Evolutionary conservation across 2,888 invertebrate species (phyloP).

Genomic region (Meandrusa payeni): DNA sequence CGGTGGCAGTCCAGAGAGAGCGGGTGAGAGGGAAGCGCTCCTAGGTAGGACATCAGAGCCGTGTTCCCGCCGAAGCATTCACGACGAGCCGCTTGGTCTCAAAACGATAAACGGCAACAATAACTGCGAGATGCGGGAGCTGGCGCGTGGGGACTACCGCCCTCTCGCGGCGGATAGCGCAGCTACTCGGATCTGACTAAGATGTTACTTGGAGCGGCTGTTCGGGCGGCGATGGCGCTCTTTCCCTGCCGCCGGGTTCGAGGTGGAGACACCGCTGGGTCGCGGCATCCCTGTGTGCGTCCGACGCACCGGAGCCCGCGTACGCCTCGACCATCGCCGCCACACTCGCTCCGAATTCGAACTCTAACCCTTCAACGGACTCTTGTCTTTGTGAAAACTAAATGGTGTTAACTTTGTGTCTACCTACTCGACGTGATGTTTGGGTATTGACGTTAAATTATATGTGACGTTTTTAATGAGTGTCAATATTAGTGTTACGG

Average conservation of each 20-base stretch:
- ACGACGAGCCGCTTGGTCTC: conserved; percentile 75
- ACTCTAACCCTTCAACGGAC: conserved; percentile 48
- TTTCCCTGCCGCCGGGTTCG: conserved; percentile 67
- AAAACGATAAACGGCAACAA: conserved; percentile 87
- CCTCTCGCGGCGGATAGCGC: conserved; percentile 75
- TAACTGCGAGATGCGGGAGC: conserved; percentile 89
- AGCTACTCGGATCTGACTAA: conserved; percentile 86
- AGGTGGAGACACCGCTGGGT: conserved; percentile 54
- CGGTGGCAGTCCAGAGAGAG: conserved; percentile 75
- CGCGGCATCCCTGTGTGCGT: conserved; percentile 42
- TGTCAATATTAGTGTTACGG: conserved; percentile 38
- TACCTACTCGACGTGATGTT: conserved; percentile 47
- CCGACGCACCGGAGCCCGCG: conserved; percentile 51
- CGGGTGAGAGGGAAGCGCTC: conserved; percentile 81
- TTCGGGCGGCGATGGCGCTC: conserved; percentile 82
- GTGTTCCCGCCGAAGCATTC: conserved; percentile 63
- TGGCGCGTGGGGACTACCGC: conserved; percentile 78
- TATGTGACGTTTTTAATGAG: conserved; percentile 36
- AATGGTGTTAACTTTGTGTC: neutral
- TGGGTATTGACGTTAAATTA: conserved; percentile 41
- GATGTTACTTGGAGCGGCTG: conserved; percentile 87
- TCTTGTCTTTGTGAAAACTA: neutral
- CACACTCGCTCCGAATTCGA: conserved; percentile 77
- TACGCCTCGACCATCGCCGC: conserved; percentile 69
- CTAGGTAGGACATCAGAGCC: conserved; percentile 74